These are phyloP conservation scores for Girardinus metallicus DNA, from an alignment of 2,797 vertebrate genomes.

Conservation along the genomic window DNA sequence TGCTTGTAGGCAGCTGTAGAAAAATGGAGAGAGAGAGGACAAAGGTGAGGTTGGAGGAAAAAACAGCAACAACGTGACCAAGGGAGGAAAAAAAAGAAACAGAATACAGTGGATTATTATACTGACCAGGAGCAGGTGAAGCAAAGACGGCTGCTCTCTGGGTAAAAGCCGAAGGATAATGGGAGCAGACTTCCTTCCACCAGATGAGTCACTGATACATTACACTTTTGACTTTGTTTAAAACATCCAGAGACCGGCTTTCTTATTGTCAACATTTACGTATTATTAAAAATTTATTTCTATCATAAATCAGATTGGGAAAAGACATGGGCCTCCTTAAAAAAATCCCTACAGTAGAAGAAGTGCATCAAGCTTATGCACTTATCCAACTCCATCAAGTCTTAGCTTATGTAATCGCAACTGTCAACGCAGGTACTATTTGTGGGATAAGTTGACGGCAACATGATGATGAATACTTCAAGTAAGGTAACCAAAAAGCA, in stretches of 20 bases:
- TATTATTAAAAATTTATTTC: not conserved
- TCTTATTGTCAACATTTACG: not conserved
- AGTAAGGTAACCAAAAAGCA: not conserved
- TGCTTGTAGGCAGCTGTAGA: slow-evolving; percentile 94
- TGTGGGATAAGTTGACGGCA: not conserved
- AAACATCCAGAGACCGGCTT: slow-evolving; percentile 7
- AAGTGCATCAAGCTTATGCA: not conserved
- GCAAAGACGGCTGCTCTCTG: slow-evolving; percentile 80
- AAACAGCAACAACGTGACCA: slow-evolving; percentile 54
- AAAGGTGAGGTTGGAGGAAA: slow-evolving; percentile 40
- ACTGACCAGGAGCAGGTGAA: slow-evolving; percentile 82
- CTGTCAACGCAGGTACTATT: not conserved
- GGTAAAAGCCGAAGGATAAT: slow-evolving; percentile 75
- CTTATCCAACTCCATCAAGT: not conserved
- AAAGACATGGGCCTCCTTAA: not conserved
- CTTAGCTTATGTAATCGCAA: not conserved
- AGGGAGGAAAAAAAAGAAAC: slow-evolving; percentile 37
- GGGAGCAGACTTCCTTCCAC: slow-evolving; percentile 77
- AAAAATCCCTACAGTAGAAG: not conserved
- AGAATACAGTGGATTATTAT: slow-evolving; percentile 70
- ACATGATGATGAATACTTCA: slow-evolving; percentile 1
- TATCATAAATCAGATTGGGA: not conserved
- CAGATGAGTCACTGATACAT: slow-evolving; percentile 61
- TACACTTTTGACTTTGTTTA: slow-evolving; percentile 37
- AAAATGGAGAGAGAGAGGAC: slow-evolving; percentile 61